Evolutionary conservation across 1,140 invertebrate genomes (phyloP), one percentile per base, ranked within the genome.

Genomic region (Panagrolaimus sp.): DNA sequence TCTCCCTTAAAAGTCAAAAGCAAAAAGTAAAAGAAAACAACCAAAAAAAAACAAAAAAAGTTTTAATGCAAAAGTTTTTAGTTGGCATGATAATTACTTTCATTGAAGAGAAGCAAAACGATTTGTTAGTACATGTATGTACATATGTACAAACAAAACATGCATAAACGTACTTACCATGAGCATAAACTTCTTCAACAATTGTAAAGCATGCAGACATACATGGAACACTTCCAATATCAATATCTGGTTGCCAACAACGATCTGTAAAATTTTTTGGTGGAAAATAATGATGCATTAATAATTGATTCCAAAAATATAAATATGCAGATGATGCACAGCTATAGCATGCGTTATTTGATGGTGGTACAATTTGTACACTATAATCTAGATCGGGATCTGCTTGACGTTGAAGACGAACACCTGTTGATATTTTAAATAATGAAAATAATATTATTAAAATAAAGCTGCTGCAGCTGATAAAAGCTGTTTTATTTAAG

Each of bases 231-330:
- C 67, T 53, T 13, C 74, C 76, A 9, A 78, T 67, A 42, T 69
- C 51, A n/a, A 14, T 20, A 47, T 69, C 65, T 27, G 76, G 76
- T 44, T 73, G 45, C 74, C 74, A 78, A 65, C 76, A 78, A 5
- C 65, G 20, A 46, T 78, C 76, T 1, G 76, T 78, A 51, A 78
- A 78, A 44, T 78, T 78, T 64, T 78, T 78, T 5, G 76, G 76
- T 9, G 76, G 76, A 67, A 67, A 78, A 46, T 78, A 78, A 62
- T 78, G 74, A 47, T 68, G 48, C 66, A 78, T 78, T 51, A 78
- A 38, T 47, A 73, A 70, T 45, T 78, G 65, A 44, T 71, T 67
- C 76, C 76, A 78, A 1, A 78, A 27, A 16, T 65, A 46, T 25
- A 78, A 63, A 57, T 78, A 78, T 5, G 61, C 69, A 14, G 68